Conservation (phyloP, 2,113 vertebrate genomes). For the Hippocampus barbouri region DNA sequence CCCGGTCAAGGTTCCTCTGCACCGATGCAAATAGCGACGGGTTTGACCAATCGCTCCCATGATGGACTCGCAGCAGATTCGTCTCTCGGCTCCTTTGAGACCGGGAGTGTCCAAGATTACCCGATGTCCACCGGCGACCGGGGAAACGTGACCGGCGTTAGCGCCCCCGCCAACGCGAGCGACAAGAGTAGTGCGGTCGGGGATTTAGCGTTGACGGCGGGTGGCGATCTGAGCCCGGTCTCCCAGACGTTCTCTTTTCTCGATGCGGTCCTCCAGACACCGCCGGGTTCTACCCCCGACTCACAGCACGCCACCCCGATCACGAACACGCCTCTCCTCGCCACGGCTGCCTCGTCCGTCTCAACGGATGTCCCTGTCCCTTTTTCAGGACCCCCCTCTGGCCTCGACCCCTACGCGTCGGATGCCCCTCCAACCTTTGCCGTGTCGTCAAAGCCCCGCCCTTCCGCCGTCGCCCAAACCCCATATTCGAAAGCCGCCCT, state of each 20-base stretch:
- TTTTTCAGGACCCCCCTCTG: conserved; percentile 19
- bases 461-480: conserved; percentile 8
- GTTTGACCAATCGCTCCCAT: conserved; percentile 43
- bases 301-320: conserved; percentile 57
- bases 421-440: conserved; percentile 19
- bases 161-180: neutral
- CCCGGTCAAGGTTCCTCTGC: conserved; percentile 23
- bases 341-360: conserved; percentile 19
- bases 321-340: conserved; percentile 50
- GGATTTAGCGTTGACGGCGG: conserved; percentile 49
- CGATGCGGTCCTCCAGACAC: conserved; percentile 70
- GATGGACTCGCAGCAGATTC: conserved; percentile 30
- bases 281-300: conserved; percentile 54
- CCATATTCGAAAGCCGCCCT: conserved; percentile 12
- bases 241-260: conserved; percentile 72
- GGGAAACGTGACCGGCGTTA: conserved; percentile 9
- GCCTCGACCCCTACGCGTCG: conserved; percentile 8
- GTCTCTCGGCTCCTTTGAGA: conserved; percentile 45
- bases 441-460: conserved; percentile 27
- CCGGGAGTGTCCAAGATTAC: conserved; percentile 52
- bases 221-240: conserved; percentile 66
- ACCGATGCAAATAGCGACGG: conserved; percentile 40
- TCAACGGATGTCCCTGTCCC: conserved; percentile 21
- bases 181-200: conserved; percentile 20
- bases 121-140: conserved; percentile 7